Evolutionary conservation across 2,797 vertebrate species (phyloP).

Genomic region (Mallotus villosus): DNA sequence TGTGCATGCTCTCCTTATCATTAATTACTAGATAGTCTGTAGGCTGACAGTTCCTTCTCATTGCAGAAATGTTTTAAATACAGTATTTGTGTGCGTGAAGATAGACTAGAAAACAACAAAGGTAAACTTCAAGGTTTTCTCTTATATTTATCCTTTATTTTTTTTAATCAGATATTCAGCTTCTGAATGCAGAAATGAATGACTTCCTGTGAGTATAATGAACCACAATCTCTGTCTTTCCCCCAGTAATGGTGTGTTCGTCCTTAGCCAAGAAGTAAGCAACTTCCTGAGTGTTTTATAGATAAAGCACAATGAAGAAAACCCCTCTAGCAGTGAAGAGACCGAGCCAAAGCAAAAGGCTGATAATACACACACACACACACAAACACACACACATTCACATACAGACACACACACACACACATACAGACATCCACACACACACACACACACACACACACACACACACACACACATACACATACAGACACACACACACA

Average conservation of each 20-base stretch:
- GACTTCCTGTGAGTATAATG: conserved; percentile 42
- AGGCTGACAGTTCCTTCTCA: conserved; percentile 44
- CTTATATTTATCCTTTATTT: conserved; percentile 16
- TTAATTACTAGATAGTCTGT: conserved; percentile 54
- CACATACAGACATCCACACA: too few relatives aligned
- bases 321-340: background rate
- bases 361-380: background rate
- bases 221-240: conserved; percentile 7
- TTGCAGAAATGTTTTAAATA: conserved; percentile 38
- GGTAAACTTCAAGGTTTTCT: conserved; percentile 31
- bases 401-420: too few relatives aligned
- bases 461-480: too few relatives aligned
- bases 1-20: conserved; percentile 49
- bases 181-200: conserved; percentile 43
- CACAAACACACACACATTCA: too few relatives aligned
- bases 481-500: too few relatives aligned
- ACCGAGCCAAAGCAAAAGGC: background rate
- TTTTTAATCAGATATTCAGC: conserved; percentile 41
- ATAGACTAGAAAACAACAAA: conserved; percentile 12
- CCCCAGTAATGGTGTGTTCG: conserved; percentile 11
- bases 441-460: too few relatives aligned
- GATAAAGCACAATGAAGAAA: conserved; percentile 17
- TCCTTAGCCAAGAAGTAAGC: conserved; percentile 40
- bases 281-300: background rate
- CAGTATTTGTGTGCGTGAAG: conserved; percentile 29